Evolutionary conservation across 1,140 invertebrate species (phyloP), one percentile per base, ranked within the genome.

Genomic region (Drosophila serrata): DNA sequence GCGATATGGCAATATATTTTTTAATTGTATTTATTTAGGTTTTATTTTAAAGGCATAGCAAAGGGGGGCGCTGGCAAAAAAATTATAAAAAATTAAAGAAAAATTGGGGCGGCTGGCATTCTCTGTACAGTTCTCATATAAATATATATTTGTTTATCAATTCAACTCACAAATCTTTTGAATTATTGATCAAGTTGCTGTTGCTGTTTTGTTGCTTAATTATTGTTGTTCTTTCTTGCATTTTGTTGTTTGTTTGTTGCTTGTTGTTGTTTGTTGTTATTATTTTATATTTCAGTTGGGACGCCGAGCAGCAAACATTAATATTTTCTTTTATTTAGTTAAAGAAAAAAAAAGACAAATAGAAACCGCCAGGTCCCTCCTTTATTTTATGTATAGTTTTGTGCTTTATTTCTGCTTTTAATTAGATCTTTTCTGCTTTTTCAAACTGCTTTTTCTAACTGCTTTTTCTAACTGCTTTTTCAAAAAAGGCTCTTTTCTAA

Each of bases 331-430:
- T 33, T 7, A n/a, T 39, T 22, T 48, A 17, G 33, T 22, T 51
- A n/a, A 17, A 42, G 39, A 49, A 58, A 39, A 48, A 69, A 35
- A 24, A 11, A 24, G 33, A 35, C 27, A 68, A 69, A 64, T 58
- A 60, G 65, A 90, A 91, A 85, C 78, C 75, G 64, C 73, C 76
- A 87, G 57, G 84, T 86, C 88, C 90, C 90, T 86, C 75, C 85
- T 29, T 48, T 65, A 57, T 60, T 58, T 64, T 22, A 19, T 3
- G 9, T 24, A 3, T 17, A 31, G 7, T 17, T 24, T 27, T 31
- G 3, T 17, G 40, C 40, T 46, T 12, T 12, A 12, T 43, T 42
- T 42, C 2, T 42, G 17, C n/a, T 19, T 42, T 42, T 13, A 9
- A 11, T 42, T 11, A 12, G n/a, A 0, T 43, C 13, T 43, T 42